Percentiles rank a stretch among this genome's conserved stretches.
Evolutionary conservation across 2,888 invertebrate genomes (phyloP).

Genomic region (Pseudococcus jackbeardsleyi): DNA sequence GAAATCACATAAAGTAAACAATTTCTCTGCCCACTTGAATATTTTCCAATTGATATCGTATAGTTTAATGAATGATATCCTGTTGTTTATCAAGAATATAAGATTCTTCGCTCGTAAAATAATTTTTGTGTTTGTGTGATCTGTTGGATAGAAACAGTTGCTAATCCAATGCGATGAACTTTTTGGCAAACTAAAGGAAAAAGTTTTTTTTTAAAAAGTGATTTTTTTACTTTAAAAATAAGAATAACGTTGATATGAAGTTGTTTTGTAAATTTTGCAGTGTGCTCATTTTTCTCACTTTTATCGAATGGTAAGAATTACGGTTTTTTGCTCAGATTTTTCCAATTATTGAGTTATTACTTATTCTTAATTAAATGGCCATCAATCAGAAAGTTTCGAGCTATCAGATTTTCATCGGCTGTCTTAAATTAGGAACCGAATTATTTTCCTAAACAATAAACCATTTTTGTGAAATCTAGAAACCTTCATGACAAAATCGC

Average conservation of each 20-base stretch:
- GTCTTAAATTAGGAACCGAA: too few species aligned
- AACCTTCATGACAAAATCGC: too few species aligned
- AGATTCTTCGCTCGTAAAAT: neutral
- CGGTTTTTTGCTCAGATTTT: neutral
- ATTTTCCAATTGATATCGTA: neutral
- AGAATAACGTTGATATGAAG: neutral
- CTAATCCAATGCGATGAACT: too few species aligned
- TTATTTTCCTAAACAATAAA: too few species aligned
- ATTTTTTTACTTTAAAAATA: neutral
- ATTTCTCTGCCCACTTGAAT: too few species aligned
- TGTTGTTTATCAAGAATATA: constrained; percentile 16
- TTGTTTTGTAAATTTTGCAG: neutral
- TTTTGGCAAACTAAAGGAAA: too few species aligned
- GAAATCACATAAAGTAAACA: too few species aligned
- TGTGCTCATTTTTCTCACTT: neutral
- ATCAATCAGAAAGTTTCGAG: too few species aligned
- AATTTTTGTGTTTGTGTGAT: neutral
- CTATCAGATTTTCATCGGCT: too few species aligned
- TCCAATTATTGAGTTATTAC: too few species aligned
- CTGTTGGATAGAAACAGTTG: neutral
- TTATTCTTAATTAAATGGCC: too few species aligned
- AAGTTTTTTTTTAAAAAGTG: neutral
- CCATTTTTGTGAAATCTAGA: too few species aligned
- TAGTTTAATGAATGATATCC: constrained; percentile 36
- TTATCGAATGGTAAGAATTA: neutral